Evolutionary conservation across 2,797 vertebrate species (phyloP), one percentile per base, ranked within the genome.

Genomic region (Phataginus tetradactyla): DNA sequence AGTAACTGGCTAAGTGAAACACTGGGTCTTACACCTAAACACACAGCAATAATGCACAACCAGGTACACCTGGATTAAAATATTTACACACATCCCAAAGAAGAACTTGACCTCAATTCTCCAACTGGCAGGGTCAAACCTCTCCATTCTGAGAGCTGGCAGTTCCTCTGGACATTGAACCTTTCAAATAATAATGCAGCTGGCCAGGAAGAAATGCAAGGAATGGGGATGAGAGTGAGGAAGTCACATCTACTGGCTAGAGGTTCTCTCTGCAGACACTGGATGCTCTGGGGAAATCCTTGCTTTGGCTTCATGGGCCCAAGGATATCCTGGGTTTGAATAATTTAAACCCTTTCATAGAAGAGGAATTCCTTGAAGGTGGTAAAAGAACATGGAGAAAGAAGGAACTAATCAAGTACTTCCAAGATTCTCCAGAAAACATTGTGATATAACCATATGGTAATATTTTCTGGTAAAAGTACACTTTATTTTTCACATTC

Each of bases 351-450:
- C 6, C 34, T 87, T 96, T 91, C 77, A 32, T 4, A 61, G 29
- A 34, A 66, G 7, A 91, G 78, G 34, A 74, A 97, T 68, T 93
- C 63, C 74, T 72, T 49, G 21, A 81, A 79, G 42, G 77, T 42
- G 13, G 21, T 72, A 55, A 95, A 69, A 90, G 61, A 66, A 61
- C 29, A n/a, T 25, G 10, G 80, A 86, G 72, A 88, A 45, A 80
- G 27, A 78, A 39, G 72, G 86, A 97, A 89, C 42, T 95, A 66
- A 83, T 78, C 75, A 66, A 34, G 75, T 71, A 71, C 29, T 83
- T 95, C 20, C 14, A 90, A 93, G 79, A 49, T 61, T 97, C 96
- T 94, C 86, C 78, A 95, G 81, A 74, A 92, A 83, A 61, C n/a
- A 68, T 9, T 29, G 75, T 57, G 71, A 87, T 59, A 42, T 17